Base-by-base conservation (phyloP, 1,140 invertebrate species). In the Panagrolaimus sp. region DNA sequence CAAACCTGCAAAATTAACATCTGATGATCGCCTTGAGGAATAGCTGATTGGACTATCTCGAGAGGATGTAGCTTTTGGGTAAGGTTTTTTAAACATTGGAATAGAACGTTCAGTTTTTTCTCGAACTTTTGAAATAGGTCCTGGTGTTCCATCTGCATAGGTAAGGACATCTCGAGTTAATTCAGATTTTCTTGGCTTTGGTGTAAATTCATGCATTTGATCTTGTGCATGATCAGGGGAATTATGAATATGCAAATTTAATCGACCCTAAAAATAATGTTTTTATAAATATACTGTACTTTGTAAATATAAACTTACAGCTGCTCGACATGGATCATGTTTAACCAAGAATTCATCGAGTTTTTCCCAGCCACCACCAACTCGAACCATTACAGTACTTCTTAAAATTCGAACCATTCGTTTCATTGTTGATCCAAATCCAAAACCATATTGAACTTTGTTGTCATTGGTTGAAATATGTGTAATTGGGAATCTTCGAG, bases 301-400 rank as follows among this genome's bases (percentile, higher is more conserved):
- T 4, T 38, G 2, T 38, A 4, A 38, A 38, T 4, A 38, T 4
- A 7, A 4, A 7, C 32, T 38, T 38, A 38, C 32, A 79, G 88
- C 90, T 96, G 96, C 95, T 91, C 96, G 87, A 87, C 96, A 99
- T 65, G 96, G 96, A 88, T 99, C 96, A 85, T 99, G 98, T 86
- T 98, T 98, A 67, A 96, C 88, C 28, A 99, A 88, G 88, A 99
- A 99, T 86, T 98, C 95, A 85, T 98, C 96, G 38, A 99, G 87
- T 26, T 95, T 93, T 24, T 96, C 92, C 96, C 96, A 99, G 63
- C 96, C 96, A 75, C 96, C 96, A 52, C 96, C 96, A 15, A 99
- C 96, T 74, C 96, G 90, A 12, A 82, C 79, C 96, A 99, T 99
- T 0, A 99, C 96, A 48, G 95, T 98, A 67, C 93, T 96, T 43